Conservation (phyloP, 1,140 invertebrate species). For the Trichonephila clavipes region DNA sequence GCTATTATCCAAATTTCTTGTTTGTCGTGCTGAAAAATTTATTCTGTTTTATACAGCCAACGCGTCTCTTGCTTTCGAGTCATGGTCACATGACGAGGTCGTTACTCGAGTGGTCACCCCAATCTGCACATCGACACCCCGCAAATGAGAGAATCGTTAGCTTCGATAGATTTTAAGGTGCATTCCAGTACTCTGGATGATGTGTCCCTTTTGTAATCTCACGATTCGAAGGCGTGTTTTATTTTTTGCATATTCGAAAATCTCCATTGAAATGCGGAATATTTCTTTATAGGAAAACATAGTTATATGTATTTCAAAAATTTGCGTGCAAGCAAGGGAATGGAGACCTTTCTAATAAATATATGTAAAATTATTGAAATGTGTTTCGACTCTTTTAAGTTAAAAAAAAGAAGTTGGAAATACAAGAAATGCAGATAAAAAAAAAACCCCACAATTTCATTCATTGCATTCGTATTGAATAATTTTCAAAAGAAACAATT, state of each 20-base stretch:
- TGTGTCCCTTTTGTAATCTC: not conserved
- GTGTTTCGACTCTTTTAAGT: too few species aligned
- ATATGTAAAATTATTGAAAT: too few species aligned
- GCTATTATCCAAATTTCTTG: too few species aligned
- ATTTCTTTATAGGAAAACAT: too few species aligned
- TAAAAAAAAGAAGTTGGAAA: too few species aligned
- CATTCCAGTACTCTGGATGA: not conserved
- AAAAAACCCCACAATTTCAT: too few species aligned
- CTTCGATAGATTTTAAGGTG: not conserved
- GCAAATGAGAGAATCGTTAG: rapidly evolving
- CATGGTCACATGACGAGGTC: not conserved
- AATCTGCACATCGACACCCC: not conserved
- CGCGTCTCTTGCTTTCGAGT: not conserved
- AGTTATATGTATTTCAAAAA: not conserved
- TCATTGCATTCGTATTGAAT: too few species aligned
- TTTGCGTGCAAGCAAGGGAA: not conserved
- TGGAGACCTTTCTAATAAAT: too few species aligned
- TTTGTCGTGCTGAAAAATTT: too few species aligned
- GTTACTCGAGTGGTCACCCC: not conserved
- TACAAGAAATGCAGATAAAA: too few species aligned
- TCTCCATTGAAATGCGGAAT: not conserved
- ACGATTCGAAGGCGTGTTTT: not conserved
- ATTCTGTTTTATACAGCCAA: too few species aligned
- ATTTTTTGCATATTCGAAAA: not conserved
- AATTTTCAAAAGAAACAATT: too few species aligned